Percentiles rank a stretch among this genome's conserved stretches.
These are phyloP conservation scores for Scrobipalpa atriplicella DNA, from an alignment of 2,888 invertebrate species.

Conservation along the genomic window DNA sequence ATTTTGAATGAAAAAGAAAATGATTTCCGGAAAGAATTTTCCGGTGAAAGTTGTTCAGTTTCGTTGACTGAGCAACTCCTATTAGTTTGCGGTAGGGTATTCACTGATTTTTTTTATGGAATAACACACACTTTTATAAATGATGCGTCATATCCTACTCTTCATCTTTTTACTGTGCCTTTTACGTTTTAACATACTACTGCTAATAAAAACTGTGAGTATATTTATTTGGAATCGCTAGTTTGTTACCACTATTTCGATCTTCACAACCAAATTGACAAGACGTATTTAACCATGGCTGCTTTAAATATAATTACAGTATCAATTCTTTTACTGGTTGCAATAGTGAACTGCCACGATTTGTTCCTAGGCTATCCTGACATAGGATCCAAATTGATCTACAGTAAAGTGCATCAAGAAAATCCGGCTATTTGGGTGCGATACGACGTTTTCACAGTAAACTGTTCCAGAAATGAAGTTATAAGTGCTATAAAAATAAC, in stretches of 20 bases:
- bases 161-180: not conserved
- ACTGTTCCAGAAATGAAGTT: constrained; percentile 56
- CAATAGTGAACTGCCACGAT: constrained; percentile 37
- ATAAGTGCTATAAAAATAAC: constrained; percentile 65
- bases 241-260: constrained; percentile 5
- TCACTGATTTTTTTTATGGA: no score
- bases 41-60: no score
- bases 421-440: constrained; percentile 66
- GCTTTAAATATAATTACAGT: not conserved
- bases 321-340: not conserved
- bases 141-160: not conserved
- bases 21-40: no score
- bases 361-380: constrained; percentile 60
- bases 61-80: no score
- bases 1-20: no score
- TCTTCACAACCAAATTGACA: not conserved
- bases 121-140: no score
- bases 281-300: not conserved
- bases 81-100: no score
- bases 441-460: constrained; percentile 59
- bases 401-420: constrained; percentile 65
- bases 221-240: not conserved
- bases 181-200: not conserved
- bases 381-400: constrained; percentile 59
- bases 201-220: constrained; percentile 10